These are phyloP conservation scores for Regulus satrapa DNA, from an alignment of 2,113 vertebrate species.

Conservation along the genomic window DNA sequence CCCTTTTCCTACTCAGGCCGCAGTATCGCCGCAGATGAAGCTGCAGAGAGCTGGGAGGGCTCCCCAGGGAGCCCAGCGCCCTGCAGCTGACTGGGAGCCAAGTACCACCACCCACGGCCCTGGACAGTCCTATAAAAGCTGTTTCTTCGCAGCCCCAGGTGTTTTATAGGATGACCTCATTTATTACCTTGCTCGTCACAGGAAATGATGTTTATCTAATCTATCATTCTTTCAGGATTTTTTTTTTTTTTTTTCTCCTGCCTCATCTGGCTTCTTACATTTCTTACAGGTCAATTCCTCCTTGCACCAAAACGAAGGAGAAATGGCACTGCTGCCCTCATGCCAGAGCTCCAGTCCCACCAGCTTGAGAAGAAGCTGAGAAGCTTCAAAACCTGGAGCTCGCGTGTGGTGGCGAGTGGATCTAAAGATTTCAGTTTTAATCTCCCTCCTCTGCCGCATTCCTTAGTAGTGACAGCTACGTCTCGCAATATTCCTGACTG, in stretches of 20 bases:
- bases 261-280: background rate
- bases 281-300: background rate
- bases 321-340: background rate
- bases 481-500: background rate
- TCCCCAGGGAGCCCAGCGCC: background rate
- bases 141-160: background rate
- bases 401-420: background rate
- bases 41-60: background rate
- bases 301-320: background rate
- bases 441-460: constrained; percentile 33
- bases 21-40: background rate
- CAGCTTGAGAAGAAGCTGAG: background rate
- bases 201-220: constrained; percentile 61
- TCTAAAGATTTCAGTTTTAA: background rate
- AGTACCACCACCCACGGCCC: background rate
- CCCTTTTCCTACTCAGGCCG: background rate
- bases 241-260: background rate
- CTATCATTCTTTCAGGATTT: background rate
- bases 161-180: constrained; percentile 45
- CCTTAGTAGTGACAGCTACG: constrained; percentile 19
- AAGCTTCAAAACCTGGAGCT: background rate
- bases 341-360: background rate
- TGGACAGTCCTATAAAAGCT: background rate
- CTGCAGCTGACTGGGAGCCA: background rate
- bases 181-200: constrained; percentile 40